Evolutionary conservation across 2,888 invertebrate species (phyloP), one percentile per base, ranked within the genome.

Genomic region (Nemotelus nigrinus): DNA sequence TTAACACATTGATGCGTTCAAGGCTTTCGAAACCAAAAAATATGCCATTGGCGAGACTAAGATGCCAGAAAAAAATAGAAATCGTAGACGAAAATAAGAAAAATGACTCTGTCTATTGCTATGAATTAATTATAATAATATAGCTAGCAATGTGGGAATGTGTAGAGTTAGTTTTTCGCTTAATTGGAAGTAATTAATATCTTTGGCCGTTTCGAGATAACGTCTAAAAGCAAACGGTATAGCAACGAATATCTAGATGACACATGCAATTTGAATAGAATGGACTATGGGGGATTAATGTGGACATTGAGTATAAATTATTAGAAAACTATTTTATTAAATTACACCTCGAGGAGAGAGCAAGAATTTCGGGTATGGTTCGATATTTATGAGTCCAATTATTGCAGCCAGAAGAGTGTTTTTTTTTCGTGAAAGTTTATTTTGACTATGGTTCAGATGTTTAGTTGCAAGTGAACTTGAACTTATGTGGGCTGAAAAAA

Each of bases 181-280:
- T 60, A 60, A 74, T 74, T 60, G 50, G 60, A 60, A 60, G 60
- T 63, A 74, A 74, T 74, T 74, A 74, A 74, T 74, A 74, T 74
- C 74, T 63, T 74, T 74, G 47, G 41, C 25, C 74, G 60, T 63
- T 72, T 39, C 72, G 43, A 47, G 53, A 39, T 43, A 41, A 8
- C 43, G 63, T 63, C 25, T 43, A 1, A 53, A 53, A 63, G 43
- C 63, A 7, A 63, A 63, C 63, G 43, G 8, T 63, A 53, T 53
- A 53, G 1, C 6, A 7, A 53, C 10, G 1, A 53, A 53, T 53
- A 10, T 53, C 10, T 53, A 53, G 6, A 7, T 53, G 53, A 25
- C 25, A 25, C 25, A 25, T 25, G 1, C 25, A 25, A 25, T 25
- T 25, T 25, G 25, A 25, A 25, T 25, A 25, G 25, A 25, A 25